Base-by-base conservation (phyloP, 1,140 invertebrate genomes). In the Drosophila orena region DNA sequence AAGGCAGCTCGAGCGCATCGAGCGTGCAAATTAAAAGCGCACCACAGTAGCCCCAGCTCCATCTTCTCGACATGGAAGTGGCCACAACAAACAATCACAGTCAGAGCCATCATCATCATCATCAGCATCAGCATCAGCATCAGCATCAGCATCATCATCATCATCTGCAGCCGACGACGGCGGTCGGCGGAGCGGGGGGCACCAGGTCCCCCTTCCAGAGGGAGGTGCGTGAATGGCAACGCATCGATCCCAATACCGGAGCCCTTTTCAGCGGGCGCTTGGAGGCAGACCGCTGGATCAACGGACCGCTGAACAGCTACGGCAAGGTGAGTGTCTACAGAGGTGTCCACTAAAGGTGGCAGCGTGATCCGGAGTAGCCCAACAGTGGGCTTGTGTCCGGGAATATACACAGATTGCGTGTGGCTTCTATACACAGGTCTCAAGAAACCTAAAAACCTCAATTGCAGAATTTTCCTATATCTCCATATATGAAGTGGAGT, bases 211-310 rank as follows among this genome's bases (percentile, higher is more conserved):
- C 92, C 44, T 92, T 92, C 68, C 91, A 92, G 71, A 80, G 91
- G 6, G 92, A 92, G 79, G 91, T 92, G 81, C 91, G 91, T 80
- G 92, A 92, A 90, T 92, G 92, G 92, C 92, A 92, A 88, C 91
- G 91, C 81, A 84, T 92, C 71, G 91, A 92, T 90, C 91, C 91
- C 75, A 79, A 91, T 79, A 92, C 91, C 55, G 92, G 92, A 64
- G 92, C 92, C 27, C 72, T 92, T 60, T 73, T 92, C 62, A 92
- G 83, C 59, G 92, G 92, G 46, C 92, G 92, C 57, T 76, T 92
- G 70, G 92, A 92, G 76, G 92, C 92, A 64, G 91, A 92, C 91
- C 92, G 92, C 62, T 92, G 91, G 91, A 91, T 92, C 61, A 91
- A 91, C 81, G 92, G 92, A 80, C 81, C 91, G 73, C 71, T 91